A percentile compares a stretch with the other conserved stretches of the same genome.
phyloP scores from a whole-genome alignment of 1,140 invertebrate genomes.

The Hyposmocoma kahamanoa region DNA sequence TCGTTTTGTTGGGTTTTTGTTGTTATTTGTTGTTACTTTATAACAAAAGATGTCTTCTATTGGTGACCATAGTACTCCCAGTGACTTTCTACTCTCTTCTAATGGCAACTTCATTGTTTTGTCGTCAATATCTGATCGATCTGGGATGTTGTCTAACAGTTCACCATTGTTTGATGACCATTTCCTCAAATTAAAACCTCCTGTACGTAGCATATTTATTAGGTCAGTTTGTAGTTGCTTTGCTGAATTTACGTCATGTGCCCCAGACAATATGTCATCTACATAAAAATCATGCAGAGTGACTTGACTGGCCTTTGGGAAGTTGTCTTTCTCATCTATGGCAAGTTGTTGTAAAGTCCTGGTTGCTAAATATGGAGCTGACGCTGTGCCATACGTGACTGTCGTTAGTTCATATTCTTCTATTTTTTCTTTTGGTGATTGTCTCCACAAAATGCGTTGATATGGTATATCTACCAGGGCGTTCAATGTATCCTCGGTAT shows the following conservation, averaged over 20 bases:
- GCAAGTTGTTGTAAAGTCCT: slow-evolving; percentile 24
- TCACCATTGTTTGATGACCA: slow-evolving; percentile 26
- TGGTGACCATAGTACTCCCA: slow-evolving; percentile 29
- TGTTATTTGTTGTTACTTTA: slow-evolving; percentile 4
- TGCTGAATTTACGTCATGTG: slow-evolving; percentile 18
- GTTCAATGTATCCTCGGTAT: too few relatives aligned
- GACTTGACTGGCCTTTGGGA: slow-evolving; percentile 25
- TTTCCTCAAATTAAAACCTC: slow-evolving; percentile 30
- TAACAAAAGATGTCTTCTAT: slow-evolving; percentile 23
- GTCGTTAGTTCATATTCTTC: slow-evolving; percentile 6
- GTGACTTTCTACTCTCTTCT: slow-evolving; percentile 26
- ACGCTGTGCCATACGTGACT: background rate
- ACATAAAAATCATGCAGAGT: slow-evolving; percentile 36
- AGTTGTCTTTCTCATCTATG: slow-evolving; percentile 16
- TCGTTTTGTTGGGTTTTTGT: slow-evolving; percentile 26
- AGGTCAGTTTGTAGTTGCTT: slow-evolving; percentile 22
- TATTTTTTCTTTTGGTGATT: slow-evolving; percentile 4
- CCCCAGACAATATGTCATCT: slow-evolving; percentile 41
- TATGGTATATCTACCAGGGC: too few relatives aligned
- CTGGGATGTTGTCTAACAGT: slow-evolving; percentile 12
- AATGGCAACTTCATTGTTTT: too few relatives aligned
- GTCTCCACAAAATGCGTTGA: slow-evolving; percentile 14
- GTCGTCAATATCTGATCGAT: slow-evolving; percentile 14
- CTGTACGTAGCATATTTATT: slow-evolving; percentile 21
- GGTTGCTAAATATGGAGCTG: background rate